A percentile compares a stretch with the other conserved stretches of the same genome.
These are phyloP conservation scores for Mirounga angustirostris DNA, from an alignment of 2,113 vertebrate genomes.

Conservation along the genomic window DNA sequence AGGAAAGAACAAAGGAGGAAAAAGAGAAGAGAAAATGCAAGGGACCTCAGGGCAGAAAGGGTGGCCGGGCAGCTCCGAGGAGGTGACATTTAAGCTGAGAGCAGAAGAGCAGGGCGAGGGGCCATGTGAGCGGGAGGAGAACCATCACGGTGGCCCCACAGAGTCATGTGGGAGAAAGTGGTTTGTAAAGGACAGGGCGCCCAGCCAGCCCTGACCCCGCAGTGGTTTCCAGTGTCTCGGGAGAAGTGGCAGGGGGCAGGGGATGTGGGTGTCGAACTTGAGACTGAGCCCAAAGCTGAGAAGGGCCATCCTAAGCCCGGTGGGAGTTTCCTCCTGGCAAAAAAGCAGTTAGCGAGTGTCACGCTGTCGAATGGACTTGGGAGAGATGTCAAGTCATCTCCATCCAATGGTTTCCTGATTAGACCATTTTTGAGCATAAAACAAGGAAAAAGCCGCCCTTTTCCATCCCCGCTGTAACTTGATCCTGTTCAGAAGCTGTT, in stretches of 20 bases:
- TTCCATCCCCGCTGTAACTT: not conserved
- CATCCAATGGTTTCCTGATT: not conserved
- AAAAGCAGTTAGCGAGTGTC: not conserved
- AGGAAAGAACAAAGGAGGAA: not conserved
- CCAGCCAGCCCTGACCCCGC: not conserved
- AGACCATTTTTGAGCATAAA: not conserved
- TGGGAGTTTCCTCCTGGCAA: not conserved
- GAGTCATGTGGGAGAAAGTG: not conserved
- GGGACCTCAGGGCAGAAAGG: not conserved
- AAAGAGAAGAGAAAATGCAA: not conserved
- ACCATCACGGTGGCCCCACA: accelerated
- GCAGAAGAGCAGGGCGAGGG: accelerated
- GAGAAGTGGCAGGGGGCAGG: not conserved
- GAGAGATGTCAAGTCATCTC: not conserved
- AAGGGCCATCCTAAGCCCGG: accelerated
- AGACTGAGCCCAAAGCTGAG: not conserved
- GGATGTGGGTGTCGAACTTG: not conserved
- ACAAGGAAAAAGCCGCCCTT: not conserved
- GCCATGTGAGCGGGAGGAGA: accelerated
- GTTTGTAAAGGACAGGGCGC: not conserved
- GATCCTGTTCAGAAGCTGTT: too few relatives aligned
- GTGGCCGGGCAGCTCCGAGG: not conserved
- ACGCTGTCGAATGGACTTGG: accelerated
- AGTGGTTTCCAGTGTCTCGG: not conserved
- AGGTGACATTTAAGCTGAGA: not conserved